Evolutionary conservation across 1,140 invertebrate genomes (phyloP).

Genomic region (Rhagoletis zephyria): DNA sequence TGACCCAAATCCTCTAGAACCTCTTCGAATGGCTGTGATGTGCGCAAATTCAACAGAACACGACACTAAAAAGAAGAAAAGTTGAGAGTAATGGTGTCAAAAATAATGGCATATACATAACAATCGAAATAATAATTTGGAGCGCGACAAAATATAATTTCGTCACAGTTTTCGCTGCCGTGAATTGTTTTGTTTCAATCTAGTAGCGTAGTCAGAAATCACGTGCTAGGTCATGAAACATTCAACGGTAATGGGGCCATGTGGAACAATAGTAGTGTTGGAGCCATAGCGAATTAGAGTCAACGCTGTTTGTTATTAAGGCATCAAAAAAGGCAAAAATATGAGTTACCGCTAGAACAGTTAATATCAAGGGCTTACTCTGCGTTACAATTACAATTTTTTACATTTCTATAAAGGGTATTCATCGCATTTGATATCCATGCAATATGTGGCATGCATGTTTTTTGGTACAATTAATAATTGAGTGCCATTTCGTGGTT

Average conservation of each 20-base stretch:
- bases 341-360: too few species aligned
- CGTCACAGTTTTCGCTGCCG: neutral
- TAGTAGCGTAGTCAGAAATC: conserved; percentile 54
- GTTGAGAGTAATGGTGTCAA: neutral
- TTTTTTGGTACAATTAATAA: too few species aligned
- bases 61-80: conserved; percentile 80
- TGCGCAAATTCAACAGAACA: conserved; percentile 91
- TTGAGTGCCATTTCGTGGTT: too few species aligned
- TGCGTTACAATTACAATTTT: too few species aligned
- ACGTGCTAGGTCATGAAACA: conserved; percentile 59
- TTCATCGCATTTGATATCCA: too few species aligned
- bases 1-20: conserved; percentile 93
- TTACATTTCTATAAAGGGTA: too few species aligned
- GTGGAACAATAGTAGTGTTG: neutral
- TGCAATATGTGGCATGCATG: too few species aligned
- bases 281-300: neutral
- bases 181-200: neutral
- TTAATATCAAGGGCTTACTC: too few species aligned
- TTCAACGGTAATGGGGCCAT: conserved; percentile 53
- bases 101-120: neutral
- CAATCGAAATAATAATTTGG: conserved; percentile 7
- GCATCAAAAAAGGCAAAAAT: neutral
- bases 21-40: conserved; percentile 93
- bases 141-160: neutral
- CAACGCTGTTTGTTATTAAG: neutral